Conservation (phyloP, 2,797 vertebrate species). For the Pagetopsis macropterus region DNA sequence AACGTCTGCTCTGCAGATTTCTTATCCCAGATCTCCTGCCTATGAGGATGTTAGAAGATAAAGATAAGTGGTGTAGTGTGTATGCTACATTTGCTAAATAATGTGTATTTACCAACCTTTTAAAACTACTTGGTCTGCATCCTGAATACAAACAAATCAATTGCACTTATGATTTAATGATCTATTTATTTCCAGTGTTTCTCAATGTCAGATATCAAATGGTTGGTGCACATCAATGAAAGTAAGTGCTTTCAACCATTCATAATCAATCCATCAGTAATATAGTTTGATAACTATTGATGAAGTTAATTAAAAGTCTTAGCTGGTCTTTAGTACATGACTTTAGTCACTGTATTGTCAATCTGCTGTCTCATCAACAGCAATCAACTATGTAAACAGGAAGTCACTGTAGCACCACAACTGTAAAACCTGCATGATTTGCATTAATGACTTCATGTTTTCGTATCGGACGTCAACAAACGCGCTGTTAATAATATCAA, state of each 20-base stretch:
- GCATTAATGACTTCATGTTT: conserved; percentile 8
- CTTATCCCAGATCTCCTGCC: not conserved
- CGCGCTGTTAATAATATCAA: conserved; percentile 51
- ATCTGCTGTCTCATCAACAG: not conserved
- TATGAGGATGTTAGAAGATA: not conserved
- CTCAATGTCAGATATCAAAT: not conserved
- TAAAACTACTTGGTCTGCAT: not conserved
- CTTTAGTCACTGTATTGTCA: too few relatives aligned
- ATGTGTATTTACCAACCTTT: not conserved
- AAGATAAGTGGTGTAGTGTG: not conserved
- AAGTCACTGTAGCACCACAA: not conserved
- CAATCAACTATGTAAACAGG: not conserved
- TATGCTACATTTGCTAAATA: not conserved
- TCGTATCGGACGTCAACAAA: conserved; percentile 29
- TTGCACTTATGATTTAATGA: not conserved
- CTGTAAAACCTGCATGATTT: conserved; percentile 2
- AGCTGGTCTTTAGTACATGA: not conserved
- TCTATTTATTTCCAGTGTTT: not conserved
- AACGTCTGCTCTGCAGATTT: conserved; percentile 14
- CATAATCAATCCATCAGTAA: not conserved
- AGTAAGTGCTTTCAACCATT: not conserved
- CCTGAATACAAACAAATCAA: not conserved
- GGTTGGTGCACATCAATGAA: not conserved
- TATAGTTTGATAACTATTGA: not conserved
- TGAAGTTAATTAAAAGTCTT: not conserved